phyloP scores from a whole-genome alignment of 2,888 invertebrate species.

The Spisula solida region DNA sequence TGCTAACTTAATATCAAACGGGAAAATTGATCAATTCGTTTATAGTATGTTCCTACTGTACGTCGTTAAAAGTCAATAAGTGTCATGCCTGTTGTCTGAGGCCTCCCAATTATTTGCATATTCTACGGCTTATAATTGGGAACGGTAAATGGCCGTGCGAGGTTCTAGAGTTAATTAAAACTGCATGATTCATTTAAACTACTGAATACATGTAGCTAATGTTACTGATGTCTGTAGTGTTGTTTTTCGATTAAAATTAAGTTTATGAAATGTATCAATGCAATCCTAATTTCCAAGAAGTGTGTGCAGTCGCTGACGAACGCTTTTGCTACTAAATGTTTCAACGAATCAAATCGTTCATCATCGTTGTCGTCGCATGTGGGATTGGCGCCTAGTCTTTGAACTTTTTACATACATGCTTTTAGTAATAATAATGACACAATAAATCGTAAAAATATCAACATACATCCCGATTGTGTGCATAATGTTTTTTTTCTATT shows the following conservation, averaged over 20 bases:
- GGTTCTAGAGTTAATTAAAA: slow-evolving; percentile 67
- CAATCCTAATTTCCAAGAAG: background rate
- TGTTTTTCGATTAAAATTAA: slow-evolving; percentile 11
- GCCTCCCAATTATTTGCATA: slow-evolving; percentile 67
- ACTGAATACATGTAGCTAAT: slow-evolving; percentile 13
- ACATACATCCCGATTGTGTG: too few relatives aligned
- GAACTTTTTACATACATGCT: background rate
- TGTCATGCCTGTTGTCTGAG: slow-evolving; percentile 68
- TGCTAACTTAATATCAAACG: slow-evolving; percentile 67
- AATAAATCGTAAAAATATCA: too few relatives aligned
- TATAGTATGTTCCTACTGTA: slow-evolving; percentile 63
- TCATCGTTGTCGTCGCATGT: slow-evolving; percentile 2
- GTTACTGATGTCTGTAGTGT: slow-evolving; percentile 22
- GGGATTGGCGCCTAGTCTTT: background rate
- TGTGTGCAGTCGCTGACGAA: slow-evolving; percentile 4
- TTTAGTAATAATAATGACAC: too few relatives aligned
- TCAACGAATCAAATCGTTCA: background rate
- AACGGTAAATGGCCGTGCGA: slow-evolving; percentile 53
- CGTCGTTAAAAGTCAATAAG: slow-evolving; percentile 73
- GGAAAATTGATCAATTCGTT: slow-evolving; percentile 71
- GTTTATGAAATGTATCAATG: background rate
- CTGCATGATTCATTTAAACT: slow-evolving; percentile 52
- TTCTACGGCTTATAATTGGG: slow-evolving; percentile 62
- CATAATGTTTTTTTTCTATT: too few relatives aligned
- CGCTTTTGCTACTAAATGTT: background rate